A percentile compares a stretch with the other conserved stretches of the same genome.
Conservation (phyloP, 1,140 invertebrate genomes). For the Protaetia brevitarsis region DNA sequence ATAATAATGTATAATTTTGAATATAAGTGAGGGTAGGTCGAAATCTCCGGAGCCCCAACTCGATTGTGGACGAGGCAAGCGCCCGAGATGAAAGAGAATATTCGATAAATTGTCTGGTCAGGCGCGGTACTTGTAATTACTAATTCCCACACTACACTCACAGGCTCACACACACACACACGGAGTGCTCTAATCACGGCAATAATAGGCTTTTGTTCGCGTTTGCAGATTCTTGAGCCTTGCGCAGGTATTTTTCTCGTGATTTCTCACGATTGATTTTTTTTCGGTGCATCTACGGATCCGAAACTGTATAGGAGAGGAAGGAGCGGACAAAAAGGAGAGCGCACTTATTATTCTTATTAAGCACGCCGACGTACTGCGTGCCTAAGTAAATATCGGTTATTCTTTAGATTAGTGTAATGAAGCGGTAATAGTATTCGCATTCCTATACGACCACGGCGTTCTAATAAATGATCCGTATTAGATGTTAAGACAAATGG, state of each 20-base stretch:
- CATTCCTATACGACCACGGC: too few relatives aligned
- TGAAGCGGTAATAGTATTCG: too few relatives aligned
- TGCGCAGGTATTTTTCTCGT: constrained; percentile 35
- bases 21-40: constrained; percentile 41
- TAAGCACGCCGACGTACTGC: too few relatives aligned
- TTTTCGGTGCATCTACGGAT: too few relatives aligned
- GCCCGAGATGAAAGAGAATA: constrained; percentile 10
- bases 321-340: too few relatives aligned
- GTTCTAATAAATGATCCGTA: too few relatives aligned
- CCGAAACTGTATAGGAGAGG: too few relatives aligned
- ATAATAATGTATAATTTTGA: constrained; percentile 45
- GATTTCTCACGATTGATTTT: constrained; percentile 35
- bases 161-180: too few relatives aligned
- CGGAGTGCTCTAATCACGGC: constrained; percentile 37
- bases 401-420: too few relatives aligned
- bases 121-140: constrained; percentile 41
- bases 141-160: constrained; percentile 38
- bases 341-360: too few relatives aligned
- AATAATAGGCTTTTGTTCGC: constrained; percentile 41
- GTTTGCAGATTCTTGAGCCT: constrained; percentile 28
- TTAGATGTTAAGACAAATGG: too few relatives aligned
- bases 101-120: constrained; percentile 32
- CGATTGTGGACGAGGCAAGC: constrained; percentile 13
- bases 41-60: neutral
- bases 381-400: too few relatives aligned